Evolutionary conservation across 1,140 invertebrate genomes (phyloP), one percentile per base, ranked within the genome.

Genomic region (Triops cancriformis): DNA sequence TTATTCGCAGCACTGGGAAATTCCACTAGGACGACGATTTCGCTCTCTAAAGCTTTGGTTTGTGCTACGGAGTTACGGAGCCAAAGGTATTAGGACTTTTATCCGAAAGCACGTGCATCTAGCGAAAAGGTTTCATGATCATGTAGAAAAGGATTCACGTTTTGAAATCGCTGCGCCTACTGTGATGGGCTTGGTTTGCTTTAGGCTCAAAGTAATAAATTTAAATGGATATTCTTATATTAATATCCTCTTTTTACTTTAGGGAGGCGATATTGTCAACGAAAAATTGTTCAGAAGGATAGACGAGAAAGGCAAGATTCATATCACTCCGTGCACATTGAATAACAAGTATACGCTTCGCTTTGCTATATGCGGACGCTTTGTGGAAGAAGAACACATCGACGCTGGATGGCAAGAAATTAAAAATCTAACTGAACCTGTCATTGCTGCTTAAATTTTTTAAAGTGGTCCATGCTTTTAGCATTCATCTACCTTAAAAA

Each of bases 311-410:
- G 93, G 94, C 23, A 91, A 94, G 81, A 98, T 99, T 80, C 95
- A 98, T 85, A 86, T 99, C 78, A 95, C 98, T 0, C 95, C 97
- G 0, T 94, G 95, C 0, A 95, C 95, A 83, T 91, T 96, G 41
- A 87, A 90, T 18, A 92, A 91, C 79, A 86, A 86, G 1, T 98
- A 92, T 83, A 97, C 98, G 85, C 86, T 99, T 14, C 89, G 97
- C 45, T 89, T 99, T 82, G 94, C 94, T 0, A 88, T 99, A 75
- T 98, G 96, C 83, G 95, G 94, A 1, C 89, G 93, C 43, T 92
- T 89, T 80, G 94, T 93, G 5, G 91, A 92, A 81, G 88, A 90
- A 27, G 88, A 89, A 76, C 96, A 99, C 82, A 93, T 98, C 80
- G 86, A 91, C 26, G 89, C 90, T 81, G 93, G 94, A 4, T 98